Base-by-base conservation (phyloP, 2,888 invertebrate species). In the Pseudococcus longispinus region DNA sequence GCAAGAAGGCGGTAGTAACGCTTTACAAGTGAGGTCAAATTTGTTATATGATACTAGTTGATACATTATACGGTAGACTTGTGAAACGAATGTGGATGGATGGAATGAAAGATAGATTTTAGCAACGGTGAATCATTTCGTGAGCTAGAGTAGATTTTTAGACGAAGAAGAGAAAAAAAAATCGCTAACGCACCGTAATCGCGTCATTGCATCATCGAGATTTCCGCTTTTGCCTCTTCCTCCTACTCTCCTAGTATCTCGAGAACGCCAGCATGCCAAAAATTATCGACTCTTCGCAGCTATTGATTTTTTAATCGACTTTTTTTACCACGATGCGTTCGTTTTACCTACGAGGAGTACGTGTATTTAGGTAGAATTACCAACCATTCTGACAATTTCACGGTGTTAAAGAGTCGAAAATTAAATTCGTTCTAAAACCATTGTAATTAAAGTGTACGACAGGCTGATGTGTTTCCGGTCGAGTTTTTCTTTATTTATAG, bases 1-100 rank as follows among this genome's bases (percentile, higher is more conserved):
- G 74, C 74, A 85, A 85, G 85, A 85, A 85, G 74, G 85, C 85
- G 85, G 85, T 85, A 85, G 85, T 85, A 85, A 85, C 74, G 74
- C 74, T 85, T 74, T 84, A 46, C 44, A 70, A 85, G 44, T 85
- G 85, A 85, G 85, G 85, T 85, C 74, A 85, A 85, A 85, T 85
- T 44, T 85, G 85, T 85, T 85, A 85, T 74, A 65, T 85, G 85
- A 84, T 84, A 84, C 77, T 80, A 80, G 77, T 80, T 80, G 77
- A 80, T 80, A 80, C 77, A 80, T 80, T 80, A 80, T 80, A 80
- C 77, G 77, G 77, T 80, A 80, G 77, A 80, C 77, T 80, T 80
- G 77, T 80, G 77, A 80, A 80, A 80, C 77, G 77, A 80, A 42
- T 80, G 77, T 23, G 42, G 8, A 11, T 70, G 70, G 77, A 74